phyloP scores from a whole-genome alignment of 2,888 invertebrate species.

The Mesodorylaimus sp. region DNA sequence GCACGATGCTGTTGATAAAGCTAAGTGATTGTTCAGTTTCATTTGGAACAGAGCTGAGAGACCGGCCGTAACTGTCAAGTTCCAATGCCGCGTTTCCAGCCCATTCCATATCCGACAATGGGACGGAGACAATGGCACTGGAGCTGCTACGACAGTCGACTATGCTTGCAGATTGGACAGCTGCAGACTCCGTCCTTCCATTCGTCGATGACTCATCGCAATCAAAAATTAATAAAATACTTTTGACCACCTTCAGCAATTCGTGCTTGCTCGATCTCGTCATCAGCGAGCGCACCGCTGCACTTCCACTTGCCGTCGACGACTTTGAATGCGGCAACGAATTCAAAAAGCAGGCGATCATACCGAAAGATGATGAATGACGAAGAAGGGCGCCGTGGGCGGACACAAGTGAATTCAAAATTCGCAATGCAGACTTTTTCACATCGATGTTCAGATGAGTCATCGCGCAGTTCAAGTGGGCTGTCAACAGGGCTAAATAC shows the following conservation, averaged over 20 bases:
- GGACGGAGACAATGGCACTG: not conserved
- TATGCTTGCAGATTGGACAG: too few species aligned
- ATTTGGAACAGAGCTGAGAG: too few species aligned
- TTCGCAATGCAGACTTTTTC: not conserved
- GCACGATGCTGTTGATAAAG: not conserved
- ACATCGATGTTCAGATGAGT: conserved; percentile 23
- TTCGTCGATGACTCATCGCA: not conserved
- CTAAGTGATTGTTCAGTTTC: too few species aligned
- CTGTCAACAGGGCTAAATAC: conserved; percentile 26
- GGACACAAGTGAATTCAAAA: not conserved
- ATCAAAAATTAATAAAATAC: not conserved
- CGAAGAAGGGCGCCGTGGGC: not conserved
- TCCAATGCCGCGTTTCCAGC: not conserved
- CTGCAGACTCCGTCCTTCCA: not conserved
- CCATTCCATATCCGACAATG: not conserved
- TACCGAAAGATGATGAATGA: too few species aligned
- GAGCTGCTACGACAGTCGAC: too few species aligned
- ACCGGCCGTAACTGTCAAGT: too few species aligned
- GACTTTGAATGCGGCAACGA: not conserved
- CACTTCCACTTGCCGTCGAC: too few species aligned
- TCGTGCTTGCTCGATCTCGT: not conserved
- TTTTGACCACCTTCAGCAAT: not conserved
- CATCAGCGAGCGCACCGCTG: not conserved
- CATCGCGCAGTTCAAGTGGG: conserved; percentile 31
- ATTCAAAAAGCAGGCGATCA: too few species aligned